Evolutionary conservation across 2,113 vertebrate species (phyloP), one percentile per base, ranked within the genome.

Genomic region (Prionailurus viverrinus): DNA sequence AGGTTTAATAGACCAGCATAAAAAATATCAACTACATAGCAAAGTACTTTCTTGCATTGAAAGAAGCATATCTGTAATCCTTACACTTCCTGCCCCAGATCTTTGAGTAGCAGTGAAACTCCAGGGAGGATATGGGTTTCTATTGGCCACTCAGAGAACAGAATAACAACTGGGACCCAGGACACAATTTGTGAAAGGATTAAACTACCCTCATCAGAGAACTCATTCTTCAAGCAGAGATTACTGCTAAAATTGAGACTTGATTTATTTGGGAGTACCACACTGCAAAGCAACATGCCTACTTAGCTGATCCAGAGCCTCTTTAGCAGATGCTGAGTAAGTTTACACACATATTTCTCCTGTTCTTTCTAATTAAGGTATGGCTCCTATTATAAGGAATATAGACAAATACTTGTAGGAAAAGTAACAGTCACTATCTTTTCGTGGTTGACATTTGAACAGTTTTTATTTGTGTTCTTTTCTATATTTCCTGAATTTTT

Each of bases 391-490:
- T 88, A 80, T 85, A 93, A 82, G 69, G 15, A 66, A 71, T 78
- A 94, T 3, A 82, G 3, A 84, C 11, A 79, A 27, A 73, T 73
- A 39, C 27, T 19, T 69, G 25, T 3, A 95, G 19, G n/a, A 94
- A 96, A 96, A 93, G 45, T 87, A 97, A 89, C 3, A 93, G 51
- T 89, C 58, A 58, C 27, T 95, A 27, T 88, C 16, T 95, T 96
- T 63, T 27, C 94, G 29, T 73, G 36, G 15, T 53, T 90, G 58
- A 25, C 23, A 87, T 66, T 61, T 76, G 0, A 19, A 31, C 53
- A 63, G 85, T 48, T 89, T 96, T 82, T 82, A 87, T 90, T 95
- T 69, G 41, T n/a, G 94, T 80, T 84, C 3, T 68, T 93, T 86
- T 88, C 48, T 81, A 2, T 48, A 94, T 45, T 91, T 94, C n/a